Conservation (phyloP, 2,113 vertebrate species). For the Myotis davidii region DNA sequence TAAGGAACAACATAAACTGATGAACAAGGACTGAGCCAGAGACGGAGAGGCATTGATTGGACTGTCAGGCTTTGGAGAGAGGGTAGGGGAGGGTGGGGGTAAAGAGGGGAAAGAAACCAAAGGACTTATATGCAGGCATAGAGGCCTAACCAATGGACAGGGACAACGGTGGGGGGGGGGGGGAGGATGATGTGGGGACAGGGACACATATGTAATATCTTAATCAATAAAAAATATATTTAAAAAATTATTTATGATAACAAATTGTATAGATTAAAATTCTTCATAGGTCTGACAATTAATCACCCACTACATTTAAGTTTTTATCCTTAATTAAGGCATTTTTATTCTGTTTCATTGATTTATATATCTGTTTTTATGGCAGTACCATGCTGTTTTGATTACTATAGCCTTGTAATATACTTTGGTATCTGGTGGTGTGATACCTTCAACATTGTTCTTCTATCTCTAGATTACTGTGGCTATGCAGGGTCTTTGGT, state of each 20-base stretch:
- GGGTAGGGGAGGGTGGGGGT: no score
- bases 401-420: not conserved
- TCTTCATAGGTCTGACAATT: not conserved
- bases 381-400: not conserved
- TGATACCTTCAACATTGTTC: not conserved
- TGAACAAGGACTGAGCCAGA: no score
- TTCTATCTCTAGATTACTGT: not conserved
- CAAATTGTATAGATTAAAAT: not conserved
- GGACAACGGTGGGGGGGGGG: no score
- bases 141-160: no score
- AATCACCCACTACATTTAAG: not conserved
- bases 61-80: no score
- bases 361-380: not conserved
- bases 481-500: not conserved
- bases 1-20: no score
- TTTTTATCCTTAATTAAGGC: not conserved
- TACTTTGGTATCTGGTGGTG: not conserved
- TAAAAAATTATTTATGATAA: not conserved
- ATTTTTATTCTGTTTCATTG: not conserved
- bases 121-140: no score
- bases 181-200: no score
- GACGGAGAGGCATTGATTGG: no score
- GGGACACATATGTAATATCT: no score
- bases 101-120: no score
- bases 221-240: no score